Base-by-base conservation (phyloP, 92 coral and sea anemone species). In the Epizoanthus scotinus region DNA sequence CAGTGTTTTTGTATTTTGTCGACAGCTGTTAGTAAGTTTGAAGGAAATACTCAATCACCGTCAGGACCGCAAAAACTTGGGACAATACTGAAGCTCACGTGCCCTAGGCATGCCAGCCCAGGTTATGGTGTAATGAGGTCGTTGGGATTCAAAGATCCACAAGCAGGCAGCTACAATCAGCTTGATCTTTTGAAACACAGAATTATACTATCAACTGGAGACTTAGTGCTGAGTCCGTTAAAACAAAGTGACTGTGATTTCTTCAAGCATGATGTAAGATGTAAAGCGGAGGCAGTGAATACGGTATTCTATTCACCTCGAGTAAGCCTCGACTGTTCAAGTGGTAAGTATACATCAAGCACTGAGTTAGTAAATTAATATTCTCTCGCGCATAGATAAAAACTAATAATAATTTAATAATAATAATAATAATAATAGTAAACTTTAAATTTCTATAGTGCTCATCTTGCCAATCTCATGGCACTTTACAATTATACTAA, bases 261-360 rank as follows among this genome's bases (percentile, higher is more conserved):
- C 68, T 75, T 75, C 61, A 13, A 4, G 28, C 1, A 59, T 10
- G 22, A 58, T 8, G 81, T 75, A 22, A 59, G 21, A 49, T 75
- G 81, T 55, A 75, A 19, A 75, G 81, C 69, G 1, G 81, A 75
- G 29, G 81, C 81, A 2, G 81, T 55, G 0, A 75, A 40, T 22
- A 58, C 56, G 0, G 67, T 75, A 2, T 59, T 34, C 68, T 75
- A 60, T 36, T 75, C 81, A 44, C 2, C 6, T 8, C 56, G 68
- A 36, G 50, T 59, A 21, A 59, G 17, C 0, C 12, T 75, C 6
- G n/a, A 3, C 0, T 75, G 81, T 22, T 22, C 42, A 3, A 0
- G 2, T 3, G 0, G 81, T 75, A 60, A 40, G 81, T 60, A 21
- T 60, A 18, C 17, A 12, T n/a, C n/a, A n/a, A n/a, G n/a, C n/a